A percentile compares a stretch with the other conserved stretches of the same genome.
Evolutionary conservation across 2,113 vertebrate species (phyloP).

Genomic region (Prolemur simus): DNA sequence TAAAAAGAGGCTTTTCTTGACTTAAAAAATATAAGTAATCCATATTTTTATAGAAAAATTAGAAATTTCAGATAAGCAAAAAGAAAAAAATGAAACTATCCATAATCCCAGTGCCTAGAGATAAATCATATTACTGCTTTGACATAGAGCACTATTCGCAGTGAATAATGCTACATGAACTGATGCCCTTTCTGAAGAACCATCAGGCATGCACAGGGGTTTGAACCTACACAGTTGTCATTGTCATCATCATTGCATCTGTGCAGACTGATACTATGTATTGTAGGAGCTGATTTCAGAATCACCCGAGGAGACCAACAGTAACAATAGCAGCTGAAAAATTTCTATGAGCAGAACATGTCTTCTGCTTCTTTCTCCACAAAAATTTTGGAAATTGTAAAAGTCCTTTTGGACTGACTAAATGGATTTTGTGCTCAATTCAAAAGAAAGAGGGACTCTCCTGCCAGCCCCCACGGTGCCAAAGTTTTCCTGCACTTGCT

Average conservation of each 20-base stretch:
- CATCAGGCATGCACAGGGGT: not conserved
- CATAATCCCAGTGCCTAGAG: slow-evolving; percentile 2
- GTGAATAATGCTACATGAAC: not conserved
- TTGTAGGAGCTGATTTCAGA: not conserved
- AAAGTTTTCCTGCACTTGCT: not conserved
- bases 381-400: not conserved
- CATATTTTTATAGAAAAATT: slow-evolving; percentile 34
- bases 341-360: not conserved
- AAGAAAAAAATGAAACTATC: slow-evolving; percentile 33
- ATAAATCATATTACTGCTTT: not conserved
- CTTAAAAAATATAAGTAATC: slow-evolving; percentile 58
- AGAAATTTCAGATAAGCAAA: slow-evolving; percentile 65
- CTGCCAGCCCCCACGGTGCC: not conserved
- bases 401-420: not conserved
- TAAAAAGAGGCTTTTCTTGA: slow-evolving; percentile 43
- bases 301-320: not conserved
- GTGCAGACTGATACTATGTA: accelerated
- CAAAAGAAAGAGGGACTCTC: not conserved
- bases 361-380: not conserved
- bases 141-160: not conserved
- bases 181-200: not conserved
- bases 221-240: not conserved
- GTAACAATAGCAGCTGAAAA: not conserved
- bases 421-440: not conserved
- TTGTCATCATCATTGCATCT: accelerated